Evolutionary conservation across 2,888 invertebrate genomes (phyloP).

Genomic region (Asteroscopus sphinx): DNA sequence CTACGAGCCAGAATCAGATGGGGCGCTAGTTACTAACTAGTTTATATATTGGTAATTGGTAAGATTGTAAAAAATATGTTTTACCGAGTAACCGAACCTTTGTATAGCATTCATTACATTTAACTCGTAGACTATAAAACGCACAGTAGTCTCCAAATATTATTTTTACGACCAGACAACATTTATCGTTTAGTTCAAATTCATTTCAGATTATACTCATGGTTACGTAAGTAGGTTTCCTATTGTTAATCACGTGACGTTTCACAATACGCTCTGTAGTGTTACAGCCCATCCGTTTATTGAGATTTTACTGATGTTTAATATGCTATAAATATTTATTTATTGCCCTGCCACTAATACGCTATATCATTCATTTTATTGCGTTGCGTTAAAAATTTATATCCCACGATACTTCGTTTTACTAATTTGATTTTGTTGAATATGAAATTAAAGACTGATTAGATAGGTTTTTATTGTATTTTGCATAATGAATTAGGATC

Average conservation of each 20-base stretch:
- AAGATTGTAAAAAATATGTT: conserved; percentile 43
- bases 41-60: conserved; percentile 43
- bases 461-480: conserved; percentile 76
- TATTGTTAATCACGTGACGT: conserved; percentile 66
- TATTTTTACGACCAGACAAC: conserved; percentile 54
- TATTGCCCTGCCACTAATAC: conserved; percentile 81
- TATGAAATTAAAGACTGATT: conserved; percentile 80
- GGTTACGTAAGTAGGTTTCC: conserved; percentile 50
- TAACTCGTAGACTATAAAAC: conserved; percentile 55
- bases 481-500: conserved; percentile 64
- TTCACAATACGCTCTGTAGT: conserved; percentile 74
- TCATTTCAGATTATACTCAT: conserved; percentile 44
- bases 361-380: conserved; percentile 84
- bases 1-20: no score
- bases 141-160: conserved; percentile 53
- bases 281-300: conserved; percentile 74
- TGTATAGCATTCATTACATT: conserved; percentile 49
- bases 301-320: conserved; percentile 84
- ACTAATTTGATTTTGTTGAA: conserved; percentile 82
- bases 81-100: conserved; percentile 38
- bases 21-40: no score
- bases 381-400: conserved; percentile 79
- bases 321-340: conserved; percentile 86
- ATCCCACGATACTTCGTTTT: conserved; percentile 74
- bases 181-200: conserved; percentile 52